Conservation (phyloP, 2,113 vertebrate genomes). For the Jacana jacana region DNA sequence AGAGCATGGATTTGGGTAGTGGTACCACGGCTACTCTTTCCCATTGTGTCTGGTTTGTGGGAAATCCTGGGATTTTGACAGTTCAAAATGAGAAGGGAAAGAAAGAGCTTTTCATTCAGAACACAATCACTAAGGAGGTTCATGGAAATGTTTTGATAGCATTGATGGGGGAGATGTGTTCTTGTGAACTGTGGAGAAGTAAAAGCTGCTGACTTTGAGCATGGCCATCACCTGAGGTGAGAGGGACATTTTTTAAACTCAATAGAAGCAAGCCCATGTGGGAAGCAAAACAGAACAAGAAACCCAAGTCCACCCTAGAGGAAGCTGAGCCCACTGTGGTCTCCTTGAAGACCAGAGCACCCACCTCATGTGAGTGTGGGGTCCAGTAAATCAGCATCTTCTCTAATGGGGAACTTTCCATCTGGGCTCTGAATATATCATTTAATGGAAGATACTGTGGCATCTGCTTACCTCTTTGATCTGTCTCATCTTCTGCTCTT, state of each 20-base stretch:
- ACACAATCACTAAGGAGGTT: neutral
- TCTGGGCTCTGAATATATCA: neutral
- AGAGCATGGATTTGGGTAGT: neutral
- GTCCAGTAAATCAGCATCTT: neutral
- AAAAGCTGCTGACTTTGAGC: neutral
- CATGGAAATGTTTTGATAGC: neutral
- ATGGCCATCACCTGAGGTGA: neutral
- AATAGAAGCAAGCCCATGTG: neutral
- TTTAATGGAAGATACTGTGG: neutral
- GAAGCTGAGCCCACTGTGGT: neutral
- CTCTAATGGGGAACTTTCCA: neutral
- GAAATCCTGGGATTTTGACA: neutral
- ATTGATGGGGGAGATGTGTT: neutral
- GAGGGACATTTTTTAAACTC: neutral
- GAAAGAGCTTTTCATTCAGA: neutral
- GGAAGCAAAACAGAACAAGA: neutral
- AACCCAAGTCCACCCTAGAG: neutral
- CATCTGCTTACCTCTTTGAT: conserved; percentile 79
- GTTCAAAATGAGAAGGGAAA: neutral
- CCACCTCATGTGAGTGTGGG: neutral
- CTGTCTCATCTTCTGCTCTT: conserved; percentile 72
- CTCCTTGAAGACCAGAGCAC: neutral
- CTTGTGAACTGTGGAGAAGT: neutral
- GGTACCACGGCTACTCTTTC: neutral
- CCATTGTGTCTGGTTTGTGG: neutral